Conservation (phyloP, 1,140 invertebrate species). For the Pemphigus obesinymphae region DNA sequence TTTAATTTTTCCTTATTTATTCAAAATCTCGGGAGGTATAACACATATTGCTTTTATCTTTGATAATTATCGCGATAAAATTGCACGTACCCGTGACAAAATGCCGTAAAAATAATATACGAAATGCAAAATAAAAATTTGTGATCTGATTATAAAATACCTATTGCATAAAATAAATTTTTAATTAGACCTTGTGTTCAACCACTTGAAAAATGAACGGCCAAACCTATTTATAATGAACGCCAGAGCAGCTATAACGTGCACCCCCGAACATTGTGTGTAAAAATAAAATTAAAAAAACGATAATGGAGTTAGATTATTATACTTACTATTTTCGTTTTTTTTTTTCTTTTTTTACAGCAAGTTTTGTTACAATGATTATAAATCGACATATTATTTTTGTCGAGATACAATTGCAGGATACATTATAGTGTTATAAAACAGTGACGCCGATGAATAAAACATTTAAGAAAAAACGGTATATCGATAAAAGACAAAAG, state of each 20-base stretch:
- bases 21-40: slow-evolving; percentile 1
- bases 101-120: slow-evolving; percentile 17
- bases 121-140: slow-evolving; percentile 20
- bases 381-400: neutral
- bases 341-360: neutral
- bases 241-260: neutral
- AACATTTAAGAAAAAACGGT: neutral
- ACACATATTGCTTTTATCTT: neutral
- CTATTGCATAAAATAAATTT: slow-evolving; percentile 29
- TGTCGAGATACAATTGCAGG: neutral
- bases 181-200: slow-evolving; percentile 20
- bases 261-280: neutral
- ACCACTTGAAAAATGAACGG: neutral
- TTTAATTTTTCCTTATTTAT: slow-evolving; percentile 30
- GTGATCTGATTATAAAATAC: slow-evolving; percentile 7
- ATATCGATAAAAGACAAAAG: neutral
- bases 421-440: neutral
- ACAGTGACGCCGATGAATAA: neutral
- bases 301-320: neutral
- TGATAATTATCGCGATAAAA: slow-evolving; percentile 23
- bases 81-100: slow-evolving; percentile 23
- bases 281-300: neutral
- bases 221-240: neutral
- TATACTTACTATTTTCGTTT: neutral
- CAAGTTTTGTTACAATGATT: neutral